Base-by-base conservation (phyloP, 2,797 vertebrate genomes). In the Aselliscus stoliczkanus region DNA sequence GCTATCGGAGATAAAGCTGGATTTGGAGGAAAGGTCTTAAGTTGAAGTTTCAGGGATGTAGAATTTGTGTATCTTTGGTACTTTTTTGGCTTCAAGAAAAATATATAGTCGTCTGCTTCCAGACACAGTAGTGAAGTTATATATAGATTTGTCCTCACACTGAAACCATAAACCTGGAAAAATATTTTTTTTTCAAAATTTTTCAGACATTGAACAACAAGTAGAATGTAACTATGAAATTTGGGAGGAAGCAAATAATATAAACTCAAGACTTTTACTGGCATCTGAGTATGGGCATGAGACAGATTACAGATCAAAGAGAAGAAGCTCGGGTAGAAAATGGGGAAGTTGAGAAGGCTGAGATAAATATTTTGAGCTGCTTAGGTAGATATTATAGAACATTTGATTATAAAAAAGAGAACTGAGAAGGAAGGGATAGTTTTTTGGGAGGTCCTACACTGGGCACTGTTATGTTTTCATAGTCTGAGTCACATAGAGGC, bases 271-370 rank as follows among this genome's bases (percentile, higher is more conserved):
- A 20, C 15, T 7, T 47, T 60, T 69, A 17, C 21, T 70, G 18
- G 11, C 4, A 34, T 64, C 47, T 50, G 47, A 50, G 47, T 84
- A 5, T 18, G 34, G n/a, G 5, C 10, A 21, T 9, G 4, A 29
- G 8, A 37, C 2, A 47, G 25, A 75, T 50, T 12, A 2, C 13
- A 73, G 7, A 34, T 58, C 4, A 42, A 56, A 29, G 18, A 70
- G 27, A 37, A 13, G 31, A 6, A 54, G 20, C 3, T 5, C 7
- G 27, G 12, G 27, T 1, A 37, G 11, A 47, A 1, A 0, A 17
- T 5, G 4, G 3, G 2, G 9, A 34, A 1, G 10, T 12, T 21
- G 14, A 83, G 31, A 44, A 52, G 13, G 9, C 29, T 10, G 3
- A 80, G 4, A 6, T 18, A 3, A 39, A 20, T 17, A 17, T 44